phyloP scores from a whole-genome alignment of 2,797 vertebrate genomes.

The Argyrosomus regius region DNA sequence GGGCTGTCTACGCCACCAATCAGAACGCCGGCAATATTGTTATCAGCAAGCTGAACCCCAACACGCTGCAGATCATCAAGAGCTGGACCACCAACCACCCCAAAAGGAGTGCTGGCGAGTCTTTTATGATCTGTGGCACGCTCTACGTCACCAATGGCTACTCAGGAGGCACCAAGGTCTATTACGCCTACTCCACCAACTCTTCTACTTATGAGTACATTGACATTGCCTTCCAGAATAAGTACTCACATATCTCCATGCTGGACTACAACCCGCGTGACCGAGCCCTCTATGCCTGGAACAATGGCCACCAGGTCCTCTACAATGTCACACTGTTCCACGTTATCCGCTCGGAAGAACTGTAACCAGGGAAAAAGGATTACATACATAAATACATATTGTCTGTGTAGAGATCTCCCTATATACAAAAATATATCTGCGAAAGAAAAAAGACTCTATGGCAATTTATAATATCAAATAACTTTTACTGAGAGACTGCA shows the following conservation, averaged over 20 bases:
- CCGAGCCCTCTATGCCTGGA: slow-evolving; percentile 97
- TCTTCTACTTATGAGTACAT: slow-evolving; percentile 99
- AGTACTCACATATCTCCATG: slow-evolving; percentile 99
- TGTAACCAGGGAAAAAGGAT: slow-evolving; percentile 83
- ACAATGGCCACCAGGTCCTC: slow-evolving; percentile 97
- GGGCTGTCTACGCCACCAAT: slow-evolving; percentile 98
- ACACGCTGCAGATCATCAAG: slow-evolving; percentile 93
- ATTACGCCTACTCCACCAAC: slow-evolving; percentile 98
- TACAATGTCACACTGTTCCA: slow-evolving; percentile 99
- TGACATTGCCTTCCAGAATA: slow-evolving; percentile 97
- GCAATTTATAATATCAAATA: slow-evolving; percentile 61
- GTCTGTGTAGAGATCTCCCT: slow-evolving; percentile 72
- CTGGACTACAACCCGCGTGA: slow-evolving; percentile 98
- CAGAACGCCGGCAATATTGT: slow-evolving; percentile 98
- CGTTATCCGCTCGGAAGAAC: slow-evolving; percentile 94
- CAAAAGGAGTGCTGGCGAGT: slow-evolving; percentile 95
- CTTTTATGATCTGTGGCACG: slow-evolving; percentile 98
- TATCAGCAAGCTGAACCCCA: slow-evolving; percentile 95
- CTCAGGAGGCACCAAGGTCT: slow-evolving; percentile 96
- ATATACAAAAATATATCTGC: slow-evolving; percentile 75
- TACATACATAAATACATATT: slow-evolving; percentile 48
- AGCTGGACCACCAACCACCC: slow-evolving; percentile 98
- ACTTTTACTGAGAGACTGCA: slow-evolving; percentile 64
- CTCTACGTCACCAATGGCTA: slow-evolving; percentile 98
- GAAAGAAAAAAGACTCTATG: slow-evolving; percentile 66